phyloP scores from a whole-genome alignment of 2,888 invertebrate species.

The Pyrochroa serraticornis region DNA sequence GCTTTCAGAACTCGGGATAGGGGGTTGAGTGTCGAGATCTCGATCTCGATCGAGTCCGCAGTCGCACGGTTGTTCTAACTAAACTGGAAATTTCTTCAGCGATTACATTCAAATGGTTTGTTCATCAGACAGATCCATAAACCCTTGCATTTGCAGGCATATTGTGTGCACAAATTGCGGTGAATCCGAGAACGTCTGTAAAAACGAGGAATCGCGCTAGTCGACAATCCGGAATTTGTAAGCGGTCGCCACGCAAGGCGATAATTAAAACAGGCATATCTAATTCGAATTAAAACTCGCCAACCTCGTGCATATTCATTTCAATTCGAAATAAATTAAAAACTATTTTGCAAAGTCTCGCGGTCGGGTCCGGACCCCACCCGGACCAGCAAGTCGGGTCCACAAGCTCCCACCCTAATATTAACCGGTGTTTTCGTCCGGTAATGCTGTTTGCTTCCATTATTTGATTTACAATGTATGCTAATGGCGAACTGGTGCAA shows the following conservation, averaged over 20 bases:
- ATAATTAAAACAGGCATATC: slow-evolving; percentile 30
- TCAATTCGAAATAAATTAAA: slow-evolving; percentile 30
- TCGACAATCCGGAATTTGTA: slow-evolving; percentile 21
- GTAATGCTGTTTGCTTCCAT: slow-evolving; percentile 26
- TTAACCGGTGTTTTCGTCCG: slow-evolving; percentile 26
- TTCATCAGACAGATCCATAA: too few relatives aligned
- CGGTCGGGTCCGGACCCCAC: slow-evolving; percentile 2
- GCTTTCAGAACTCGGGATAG: too few relatives aligned
- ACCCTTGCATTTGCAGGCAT: slow-evolving; percentile 8
- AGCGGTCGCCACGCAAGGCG: slow-evolving; percentile 23
- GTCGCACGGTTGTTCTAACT: too few relatives aligned
- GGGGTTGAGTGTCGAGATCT: too few relatives aligned
- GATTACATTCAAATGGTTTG: too few relatives aligned
- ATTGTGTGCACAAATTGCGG: slow-evolving; percentile 11
- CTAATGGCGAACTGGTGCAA: slow-evolving; percentile 23
- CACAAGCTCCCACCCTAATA: slow-evolving; percentile 19
- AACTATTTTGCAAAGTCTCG: slow-evolving; percentile 27
- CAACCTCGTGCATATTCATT: slow-evolving; percentile 29
- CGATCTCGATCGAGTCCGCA: too few relatives aligned
- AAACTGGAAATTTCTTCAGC: too few relatives aligned
- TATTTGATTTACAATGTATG: slow-evolving; percentile 29
- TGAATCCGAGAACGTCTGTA: slow-evolving; percentile 8
- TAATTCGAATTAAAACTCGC: slow-evolving; percentile 28
- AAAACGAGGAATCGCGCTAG: slow-evolving; percentile 8
- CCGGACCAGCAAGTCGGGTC: background rate